These are phyloP conservation scores for Odontomyia ornata DNA, from an alignment of 2,888 invertebrate genomes.

Conservation along the genomic window DNA sequence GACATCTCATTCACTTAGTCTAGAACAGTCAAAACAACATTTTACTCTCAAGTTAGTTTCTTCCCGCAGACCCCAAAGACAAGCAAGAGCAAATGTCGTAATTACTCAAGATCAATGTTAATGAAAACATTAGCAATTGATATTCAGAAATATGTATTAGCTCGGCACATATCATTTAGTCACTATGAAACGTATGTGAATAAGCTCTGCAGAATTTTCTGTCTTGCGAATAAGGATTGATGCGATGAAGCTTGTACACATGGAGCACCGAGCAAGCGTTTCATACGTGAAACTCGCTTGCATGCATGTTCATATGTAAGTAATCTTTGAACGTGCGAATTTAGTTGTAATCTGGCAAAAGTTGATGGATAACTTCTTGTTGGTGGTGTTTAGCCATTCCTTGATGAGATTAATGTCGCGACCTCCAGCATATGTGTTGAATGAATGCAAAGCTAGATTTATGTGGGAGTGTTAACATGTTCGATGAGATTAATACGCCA, in stretches of 20 bases:
- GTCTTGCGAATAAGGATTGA: neutral
- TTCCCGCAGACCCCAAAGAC: neutral
- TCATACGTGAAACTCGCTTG: too few species aligned
- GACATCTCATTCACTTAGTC: neutral
- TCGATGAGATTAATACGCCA: neutral
- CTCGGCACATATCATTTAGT: neutral
- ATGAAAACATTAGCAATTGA: neutral
- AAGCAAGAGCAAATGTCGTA: neutral
- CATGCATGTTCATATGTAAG: neutral
- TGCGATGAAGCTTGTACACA: neutral
- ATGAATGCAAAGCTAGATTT: neutral
- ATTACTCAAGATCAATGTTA: slow-evolving; percentile 33
- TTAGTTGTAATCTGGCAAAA: neutral
- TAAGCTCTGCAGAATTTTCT: too few species aligned
- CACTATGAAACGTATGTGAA: neutral
- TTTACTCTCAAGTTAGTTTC: neutral
- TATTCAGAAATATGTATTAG: neutral
- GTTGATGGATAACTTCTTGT: slow-evolving; percentile 2
- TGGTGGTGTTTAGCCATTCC: neutral
- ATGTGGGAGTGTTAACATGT: slow-evolving; percentile 20
- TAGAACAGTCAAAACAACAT: neutral
- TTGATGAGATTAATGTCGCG: slow-evolving; percentile 7
- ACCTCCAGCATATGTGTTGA: neutral
- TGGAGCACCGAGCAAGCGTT: too few species aligned
- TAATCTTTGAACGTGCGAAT: slow-evolving; percentile 12